A percentile compares a stretch with the other conserved stretches of the same genome.
Evolutionary conservation across 2,113 vertebrate genomes (phyloP).

Genomic region (Amazona guildingii): DNA sequence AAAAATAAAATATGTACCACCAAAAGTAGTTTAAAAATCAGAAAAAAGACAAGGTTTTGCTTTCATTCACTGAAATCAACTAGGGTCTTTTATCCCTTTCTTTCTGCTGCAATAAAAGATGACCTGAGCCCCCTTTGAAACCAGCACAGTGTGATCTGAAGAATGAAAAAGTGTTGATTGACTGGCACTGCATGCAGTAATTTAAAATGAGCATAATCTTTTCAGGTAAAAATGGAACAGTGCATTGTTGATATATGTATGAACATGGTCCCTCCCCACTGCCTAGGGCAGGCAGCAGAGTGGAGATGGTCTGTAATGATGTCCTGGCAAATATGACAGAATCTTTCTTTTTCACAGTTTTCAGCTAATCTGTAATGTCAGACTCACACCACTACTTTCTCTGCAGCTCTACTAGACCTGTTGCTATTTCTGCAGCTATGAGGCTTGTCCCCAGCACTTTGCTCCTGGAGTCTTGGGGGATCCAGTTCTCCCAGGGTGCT

Average conservation of each 20-base stretch:
- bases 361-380: neutral
- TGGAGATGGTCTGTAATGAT: neutral
- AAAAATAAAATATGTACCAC: neutral
- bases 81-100: slow-evolving; percentile 8
- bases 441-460: neutral
- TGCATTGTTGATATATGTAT: neutral
- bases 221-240: neutral
- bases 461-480: neutral
- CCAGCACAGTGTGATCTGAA: slow-evolving; percentile 23
- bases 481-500: neutral
- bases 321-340: neutral
- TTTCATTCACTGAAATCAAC: slow-evolving; percentile 30
- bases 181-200: slow-evolving; percentile 30
- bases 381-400: neutral
- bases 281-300: neutral
- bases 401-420: neutral
- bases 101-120: neutral
- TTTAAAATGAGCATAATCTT: slow-evolving; percentile 43
- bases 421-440: neutral
- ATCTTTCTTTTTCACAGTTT: neutral
- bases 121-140: slow-evolving; percentile 10
- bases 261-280: neutral
- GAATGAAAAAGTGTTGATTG: slow-evolving; percentile 32
- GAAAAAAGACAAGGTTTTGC: neutral
- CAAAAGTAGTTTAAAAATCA: neutral